A percentile compares a stretch with the other conserved stretches of the same genome.
These are phyloP conservation scores for Mimas tiliae DNA, from an alignment of 2,888 invertebrate genomes.

Conservation along the genomic window DNA sequence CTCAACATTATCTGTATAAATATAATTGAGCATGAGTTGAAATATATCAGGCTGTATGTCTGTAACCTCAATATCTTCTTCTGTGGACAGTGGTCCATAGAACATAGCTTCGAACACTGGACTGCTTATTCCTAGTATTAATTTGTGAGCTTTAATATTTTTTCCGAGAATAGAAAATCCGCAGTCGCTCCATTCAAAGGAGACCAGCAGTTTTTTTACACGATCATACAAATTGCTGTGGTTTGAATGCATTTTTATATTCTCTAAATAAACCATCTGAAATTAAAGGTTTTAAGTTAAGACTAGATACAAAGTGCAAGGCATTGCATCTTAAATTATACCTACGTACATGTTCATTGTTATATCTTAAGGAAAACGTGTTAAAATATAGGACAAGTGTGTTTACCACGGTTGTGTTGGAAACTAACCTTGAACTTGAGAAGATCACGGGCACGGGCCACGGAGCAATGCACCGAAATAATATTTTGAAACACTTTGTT, in stretches of 20 bases:
- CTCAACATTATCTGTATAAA: slow-evolving; percentile 85
- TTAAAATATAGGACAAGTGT: neutral
- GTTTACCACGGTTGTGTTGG: slow-evolving; percentile 33
- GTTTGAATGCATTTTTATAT: slow-evolving; percentile 47
- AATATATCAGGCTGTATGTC: slow-evolving; percentile 86
- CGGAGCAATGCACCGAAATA: slow-evolving; percentile 1
- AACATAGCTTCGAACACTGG: slow-evolving; percentile 89
- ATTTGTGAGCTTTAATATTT: slow-evolving; percentile 84
- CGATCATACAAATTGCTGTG: slow-evolving; percentile 74
- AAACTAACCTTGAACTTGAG: slow-evolving; percentile 59
- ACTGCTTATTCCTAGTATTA: slow-evolving; percentile 87
- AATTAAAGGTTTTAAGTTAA: slow-evolving; percentile 43
- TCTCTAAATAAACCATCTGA: slow-evolving; percentile 71
- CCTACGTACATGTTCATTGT: neutral
- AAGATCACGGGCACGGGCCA: slow-evolving; percentile 37
- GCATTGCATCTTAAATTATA: too few species aligned
- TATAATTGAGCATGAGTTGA: slow-evolving; percentile 84
- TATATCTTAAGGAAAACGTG: neutral
- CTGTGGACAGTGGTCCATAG: slow-evolving; percentile 85
- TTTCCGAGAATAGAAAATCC: slow-evolving; percentile 81
- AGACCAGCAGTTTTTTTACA: slow-evolving; percentile 74
- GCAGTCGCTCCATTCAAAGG: slow-evolving; percentile 85
- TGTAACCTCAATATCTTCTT: slow-evolving; percentile 77
- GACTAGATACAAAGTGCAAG: neutral
- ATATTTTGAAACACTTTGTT: neutral